Evolutionary conservation across 1,140 invertebrate genomes (phyloP).

Genomic region (Trichoplusia ni): DNA sequence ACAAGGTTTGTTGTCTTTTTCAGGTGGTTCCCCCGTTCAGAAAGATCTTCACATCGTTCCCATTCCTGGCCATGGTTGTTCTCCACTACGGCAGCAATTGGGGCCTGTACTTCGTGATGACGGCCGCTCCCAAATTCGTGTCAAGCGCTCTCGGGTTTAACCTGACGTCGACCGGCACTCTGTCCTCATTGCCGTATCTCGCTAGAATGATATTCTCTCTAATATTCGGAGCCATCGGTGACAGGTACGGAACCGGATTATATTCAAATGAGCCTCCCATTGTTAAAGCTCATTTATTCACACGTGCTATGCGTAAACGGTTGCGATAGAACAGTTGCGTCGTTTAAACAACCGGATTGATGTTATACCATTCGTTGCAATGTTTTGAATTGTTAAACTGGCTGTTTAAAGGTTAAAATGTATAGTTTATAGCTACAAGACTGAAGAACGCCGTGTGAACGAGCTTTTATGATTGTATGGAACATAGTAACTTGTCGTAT

Average conservation of each 20-base stretch:
- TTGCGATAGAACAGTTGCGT: background rate
- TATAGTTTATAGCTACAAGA: too few relatives aligned
- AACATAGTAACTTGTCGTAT: background rate
- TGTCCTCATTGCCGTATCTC: constrained; percentile 87
- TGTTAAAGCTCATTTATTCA: background rate
- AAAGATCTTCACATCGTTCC: constrained; percentile 84
- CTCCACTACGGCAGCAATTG: constrained; percentile 89
- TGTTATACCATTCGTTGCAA: too few relatives aligned
- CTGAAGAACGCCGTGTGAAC: too few relatives aligned
- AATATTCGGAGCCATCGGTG: constrained; percentile 86
- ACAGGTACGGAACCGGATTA: constrained; percentile 68
- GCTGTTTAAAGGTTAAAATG: too few relatives aligned
- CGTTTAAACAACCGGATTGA: background rate
- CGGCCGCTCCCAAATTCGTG: constrained; percentile 94
- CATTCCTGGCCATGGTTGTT: constrained; percentile 86
- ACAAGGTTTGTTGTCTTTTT: too few relatives aligned
- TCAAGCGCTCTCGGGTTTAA: constrained; percentile 92
- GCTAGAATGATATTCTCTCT: constrained; percentile 85
- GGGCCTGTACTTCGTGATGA: constrained; percentile 92
- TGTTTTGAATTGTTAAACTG: too few relatives aligned
- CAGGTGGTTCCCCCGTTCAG: constrained; percentile 83
- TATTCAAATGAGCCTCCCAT: constrained; percentile 1
- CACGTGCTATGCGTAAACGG: background rate
- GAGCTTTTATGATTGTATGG: too few relatives aligned
- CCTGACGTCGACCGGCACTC: constrained; percentile 86